phyloP scores from a whole-genome alignment of 92 coral and sea anemone species.

The Hydrozoanthus gracilis region DNA sequence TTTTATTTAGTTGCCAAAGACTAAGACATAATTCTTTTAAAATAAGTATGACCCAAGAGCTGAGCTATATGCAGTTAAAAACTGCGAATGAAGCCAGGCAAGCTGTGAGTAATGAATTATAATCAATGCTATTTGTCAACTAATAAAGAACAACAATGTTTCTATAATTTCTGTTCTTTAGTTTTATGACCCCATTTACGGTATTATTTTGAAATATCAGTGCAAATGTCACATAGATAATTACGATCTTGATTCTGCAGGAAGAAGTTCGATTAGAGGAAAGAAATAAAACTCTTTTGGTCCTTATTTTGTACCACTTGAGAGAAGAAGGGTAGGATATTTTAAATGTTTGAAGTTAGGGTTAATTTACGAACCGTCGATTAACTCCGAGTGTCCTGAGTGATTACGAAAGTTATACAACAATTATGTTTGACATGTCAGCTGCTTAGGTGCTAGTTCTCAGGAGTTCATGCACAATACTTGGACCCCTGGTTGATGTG shows the following conservation, averaged over 20 bases:
- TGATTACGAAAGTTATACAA: not conserved
- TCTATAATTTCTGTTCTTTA: not conserved
- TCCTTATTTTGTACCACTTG: conserved; percentile 83
- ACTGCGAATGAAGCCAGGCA: conserved; percentile 97
- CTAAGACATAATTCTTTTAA: not conserved
- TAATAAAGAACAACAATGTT: not conserved
- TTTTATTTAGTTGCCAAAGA: conserved; percentile 13
- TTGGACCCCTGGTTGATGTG: not conserved
- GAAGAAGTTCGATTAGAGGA: conserved; percentile 85
- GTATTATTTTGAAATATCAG: too few species aligned
- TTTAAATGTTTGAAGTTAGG: too few species aligned
- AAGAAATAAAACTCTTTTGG: conserved; percentile 81
- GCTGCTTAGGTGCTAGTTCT: not conserved
- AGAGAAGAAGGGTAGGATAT: conserved; percentile 86
- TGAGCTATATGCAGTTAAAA: conserved; percentile 95
- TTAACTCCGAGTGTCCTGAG: not conserved
- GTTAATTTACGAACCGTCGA: not conserved
- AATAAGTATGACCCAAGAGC: conserved; percentile 85
- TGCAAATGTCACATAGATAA: too few species aligned
- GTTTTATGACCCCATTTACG: too few species aligned
- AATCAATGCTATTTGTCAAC: not conserved
- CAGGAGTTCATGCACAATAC: not conserved
- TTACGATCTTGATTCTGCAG: conserved; percentile 28
- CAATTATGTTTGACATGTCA: not conserved
- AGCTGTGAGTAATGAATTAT: conserved; percentile 62